phyloP scores from a whole-genome alignment of 1,140 invertebrate genomes.

The Penaeus japonicus region DNA sequence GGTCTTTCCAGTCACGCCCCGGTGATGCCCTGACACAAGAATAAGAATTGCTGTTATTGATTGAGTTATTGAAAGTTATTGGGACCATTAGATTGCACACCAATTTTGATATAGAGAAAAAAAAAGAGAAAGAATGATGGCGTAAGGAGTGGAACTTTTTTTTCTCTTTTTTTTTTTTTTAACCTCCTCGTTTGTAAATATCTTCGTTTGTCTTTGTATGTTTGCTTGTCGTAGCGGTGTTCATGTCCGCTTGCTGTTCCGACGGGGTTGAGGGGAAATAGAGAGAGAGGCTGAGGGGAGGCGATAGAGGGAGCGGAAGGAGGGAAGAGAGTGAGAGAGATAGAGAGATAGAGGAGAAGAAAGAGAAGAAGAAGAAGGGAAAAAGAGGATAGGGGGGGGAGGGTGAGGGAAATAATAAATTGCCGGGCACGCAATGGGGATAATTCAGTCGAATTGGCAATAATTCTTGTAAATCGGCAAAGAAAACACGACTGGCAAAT shows the following conservation, averaged over 20 bases:
- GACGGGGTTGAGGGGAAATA: too few species aligned
- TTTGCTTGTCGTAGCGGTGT: background rate
- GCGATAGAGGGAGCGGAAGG: background rate
- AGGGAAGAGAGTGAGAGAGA: background rate
- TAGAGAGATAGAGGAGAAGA: background rate
- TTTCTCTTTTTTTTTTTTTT: background rate
- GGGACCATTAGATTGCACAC: too few species aligned
- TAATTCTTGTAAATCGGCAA: slow-evolving; percentile 41
- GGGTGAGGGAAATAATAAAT: background rate
- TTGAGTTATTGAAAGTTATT: too few species aligned
- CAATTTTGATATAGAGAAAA: too few species aligned
- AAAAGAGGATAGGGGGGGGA: background rate
- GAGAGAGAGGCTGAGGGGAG: background rate
- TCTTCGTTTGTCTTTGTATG: background rate
- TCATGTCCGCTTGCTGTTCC: too few species aligned
- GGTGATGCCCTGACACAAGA: too few species aligned
- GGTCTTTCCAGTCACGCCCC: too few species aligned
- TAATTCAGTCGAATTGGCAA: slow-evolving; percentile 26
- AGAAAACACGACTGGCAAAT: slow-evolving; percentile 32
- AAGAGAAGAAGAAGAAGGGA: background rate
- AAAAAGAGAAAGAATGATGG: too few species aligned
- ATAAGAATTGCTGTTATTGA: too few species aligned
- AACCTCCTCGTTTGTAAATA: background rate
- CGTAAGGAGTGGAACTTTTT: too few species aligned
- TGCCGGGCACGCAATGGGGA: background rate